Conservation (phyloP, 2,888 invertebrate genomes). For the Schizaphis graminum region DNA sequence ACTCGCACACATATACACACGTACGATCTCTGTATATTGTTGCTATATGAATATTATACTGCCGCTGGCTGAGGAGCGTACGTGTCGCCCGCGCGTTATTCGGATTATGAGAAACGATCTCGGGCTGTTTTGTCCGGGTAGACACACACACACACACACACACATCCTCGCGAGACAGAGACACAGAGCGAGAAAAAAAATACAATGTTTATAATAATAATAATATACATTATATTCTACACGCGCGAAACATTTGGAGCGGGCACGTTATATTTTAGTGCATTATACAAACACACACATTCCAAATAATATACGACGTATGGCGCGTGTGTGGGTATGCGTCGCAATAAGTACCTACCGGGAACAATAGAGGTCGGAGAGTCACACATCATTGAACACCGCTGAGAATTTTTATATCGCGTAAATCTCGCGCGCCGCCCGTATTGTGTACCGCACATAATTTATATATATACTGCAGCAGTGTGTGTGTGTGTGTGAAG, state of each 20-base stretch:
- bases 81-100: conserved; percentile 24
- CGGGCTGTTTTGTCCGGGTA: conserved; percentile 11
- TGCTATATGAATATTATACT: background rate
- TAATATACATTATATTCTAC: background rate
- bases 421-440: conserved; percentile 40
- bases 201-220: background rate
- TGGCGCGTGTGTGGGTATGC: background rate
- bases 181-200: background rate
- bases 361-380: conserved; percentile 52
- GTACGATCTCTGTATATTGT: background rate
- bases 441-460: background rate
- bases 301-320: background rate
- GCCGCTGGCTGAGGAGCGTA: background rate
- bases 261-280: background rate
- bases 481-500: background rate
- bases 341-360: conserved; percentile 21
- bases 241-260: conserved; percentile 47
- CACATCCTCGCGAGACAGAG: background rate
- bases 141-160: background rate
- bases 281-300: background rate
- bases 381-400: conserved; percentile 58
- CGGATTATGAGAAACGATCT: conserved; percentile 42
- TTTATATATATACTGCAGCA: background rate
- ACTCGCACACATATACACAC: background rate
- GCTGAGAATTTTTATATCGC: conserved; percentile 56